A percentile compares a stretch with the other conserved stretches of the same genome.
phyloP scores from a whole-genome alignment of 2,888 invertebrate species.

The Lacanobia oleracea region DNA sequence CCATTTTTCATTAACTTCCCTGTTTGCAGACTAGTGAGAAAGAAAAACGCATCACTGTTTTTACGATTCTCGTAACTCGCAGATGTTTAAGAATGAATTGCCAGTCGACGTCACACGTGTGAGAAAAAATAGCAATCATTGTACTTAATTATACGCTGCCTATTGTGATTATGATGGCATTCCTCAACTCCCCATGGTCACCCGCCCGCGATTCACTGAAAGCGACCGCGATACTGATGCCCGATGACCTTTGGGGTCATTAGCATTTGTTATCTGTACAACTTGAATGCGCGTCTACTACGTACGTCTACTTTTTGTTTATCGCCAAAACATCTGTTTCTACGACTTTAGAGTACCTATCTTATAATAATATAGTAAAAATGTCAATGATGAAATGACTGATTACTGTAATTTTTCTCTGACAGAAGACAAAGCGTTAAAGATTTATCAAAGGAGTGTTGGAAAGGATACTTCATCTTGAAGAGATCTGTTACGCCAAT shows the following conservation, averaged over 20 bases:
- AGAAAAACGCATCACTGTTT: not conserved
- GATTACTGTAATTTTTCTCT: not conserved
- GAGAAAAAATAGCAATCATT: conserved; percentile 11
- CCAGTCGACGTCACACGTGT: not conserved
- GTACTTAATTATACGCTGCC: conserved; percentile 6
- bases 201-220: conserved; percentile 23
- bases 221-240: conserved; percentile 6
- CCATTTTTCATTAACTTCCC: too few relatives aligned
- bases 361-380: too few relatives aligned
- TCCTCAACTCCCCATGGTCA: not conserved
- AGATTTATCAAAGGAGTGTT: conserved; percentile 15
- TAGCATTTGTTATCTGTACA: conserved; percentile 19
- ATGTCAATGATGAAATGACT: conserved; percentile 3
- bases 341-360: not conserved
- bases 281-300: not conserved
- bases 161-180: conserved; percentile 11
- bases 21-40: not conserved
- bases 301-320: not conserved
- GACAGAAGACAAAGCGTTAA: conserved; percentile 9
- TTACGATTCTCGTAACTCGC: conserved; percentile 1
- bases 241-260: conserved; percentile 24
- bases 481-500: conserved; percentile 23
- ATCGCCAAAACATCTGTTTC: conserved; percentile 10
- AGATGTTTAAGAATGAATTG: conserved; percentile 6
- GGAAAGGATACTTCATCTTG: conserved; percentile 12